phyloP scores from a whole-genome alignment of 2,113 vertebrate genomes.

The Salvelinus fontinalis region DNA sequence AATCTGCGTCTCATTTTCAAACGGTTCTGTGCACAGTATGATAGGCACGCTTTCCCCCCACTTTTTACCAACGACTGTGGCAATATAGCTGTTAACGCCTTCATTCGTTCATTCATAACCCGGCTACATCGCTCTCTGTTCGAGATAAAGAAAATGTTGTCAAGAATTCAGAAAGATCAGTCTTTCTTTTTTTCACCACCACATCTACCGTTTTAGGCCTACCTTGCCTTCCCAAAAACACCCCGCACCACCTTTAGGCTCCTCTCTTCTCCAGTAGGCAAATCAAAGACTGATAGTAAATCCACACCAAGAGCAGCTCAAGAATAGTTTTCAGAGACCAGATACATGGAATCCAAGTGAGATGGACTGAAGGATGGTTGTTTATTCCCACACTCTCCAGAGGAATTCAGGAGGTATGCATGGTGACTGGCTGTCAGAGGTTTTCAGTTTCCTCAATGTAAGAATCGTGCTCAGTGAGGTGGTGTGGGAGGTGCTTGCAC shows the following conservation, averaged over 20 bases:
- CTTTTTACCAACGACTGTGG: conserved; percentile 20
- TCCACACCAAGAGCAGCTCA: conserved; percentile 33
- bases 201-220: conserved; percentile 20
- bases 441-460: conserved; percentile 18
- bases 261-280: conserved; percentile 14
- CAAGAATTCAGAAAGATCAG: conserved; percentile 50
- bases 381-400: background rate
- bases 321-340: conserved; percentile 42
- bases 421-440: conserved; percentile 10
- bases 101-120: conserved; percentile 32
- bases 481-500: conserved; percentile 77
- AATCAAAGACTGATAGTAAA: background rate
- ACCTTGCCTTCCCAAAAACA: conserved; percentile 59
- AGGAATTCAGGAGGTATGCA: conserved; percentile 65
- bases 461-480: conserved; percentile 69
- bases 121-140: conserved; percentile 26
- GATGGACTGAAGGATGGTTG: background rate
- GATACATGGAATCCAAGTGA: conserved; percentile 12
- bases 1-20: conserved; percentile 70
- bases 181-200: conserved; percentile 35
- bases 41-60: conserved; percentile 14
- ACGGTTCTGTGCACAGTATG: conserved; percentile 55
- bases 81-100: conserved; percentile 12
- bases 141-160: conserved; percentile 47
- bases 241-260: conserved; percentile 19